Percentiles rank a stretch among this genome's conserved stretches.
phyloP scores from a whole-genome alignment of 2,888 invertebrate genomes.

The Epinotia nisella region DNA sequence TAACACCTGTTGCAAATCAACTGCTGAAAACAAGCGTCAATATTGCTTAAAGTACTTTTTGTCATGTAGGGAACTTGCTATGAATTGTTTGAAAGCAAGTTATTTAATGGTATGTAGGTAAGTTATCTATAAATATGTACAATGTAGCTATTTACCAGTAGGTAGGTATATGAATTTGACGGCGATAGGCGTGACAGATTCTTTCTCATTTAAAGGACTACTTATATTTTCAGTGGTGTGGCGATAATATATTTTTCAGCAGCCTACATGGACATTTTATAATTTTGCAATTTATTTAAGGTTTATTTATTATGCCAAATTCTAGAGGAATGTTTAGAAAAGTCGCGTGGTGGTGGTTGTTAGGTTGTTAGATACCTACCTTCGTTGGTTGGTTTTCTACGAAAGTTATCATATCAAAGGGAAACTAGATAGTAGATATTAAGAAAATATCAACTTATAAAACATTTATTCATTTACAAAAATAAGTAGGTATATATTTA shows the following conservation, averaged over 20 bases:
- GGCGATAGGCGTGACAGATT: too few species aligned
- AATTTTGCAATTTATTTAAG: too few species aligned
- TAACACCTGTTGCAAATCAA: constrained; percentile 64
- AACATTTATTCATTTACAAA: constrained; percentile 67
- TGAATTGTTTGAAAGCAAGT: neutral
- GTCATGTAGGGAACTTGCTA: neutral
- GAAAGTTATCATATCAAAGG: neutral
- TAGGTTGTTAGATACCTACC: neutral
- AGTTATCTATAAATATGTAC: neutral
- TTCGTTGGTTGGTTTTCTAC: neutral
- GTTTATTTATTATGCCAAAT: too few species aligned
- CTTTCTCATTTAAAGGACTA: too few species aligned
- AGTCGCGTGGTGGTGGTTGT: too few species aligned
- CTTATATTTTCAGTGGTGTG: too few species aligned
- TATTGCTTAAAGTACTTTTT: constrained; percentile 32
- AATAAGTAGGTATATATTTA: constrained; percentile 83
- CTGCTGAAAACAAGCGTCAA: constrained; percentile 44
- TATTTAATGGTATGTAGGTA: neutral
- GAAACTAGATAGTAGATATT: neutral
- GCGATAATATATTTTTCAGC: too few species aligned
- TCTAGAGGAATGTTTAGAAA: too few species aligned
- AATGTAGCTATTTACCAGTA: too few species aligned
- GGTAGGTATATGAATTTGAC: too few species aligned
- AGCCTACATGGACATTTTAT: too few species aligned
- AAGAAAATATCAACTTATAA: constrained; percentile 54